phyloP scores from a whole-genome alignment of 2,113 vertebrate species.

The Pholis gunnellus region DNA sequence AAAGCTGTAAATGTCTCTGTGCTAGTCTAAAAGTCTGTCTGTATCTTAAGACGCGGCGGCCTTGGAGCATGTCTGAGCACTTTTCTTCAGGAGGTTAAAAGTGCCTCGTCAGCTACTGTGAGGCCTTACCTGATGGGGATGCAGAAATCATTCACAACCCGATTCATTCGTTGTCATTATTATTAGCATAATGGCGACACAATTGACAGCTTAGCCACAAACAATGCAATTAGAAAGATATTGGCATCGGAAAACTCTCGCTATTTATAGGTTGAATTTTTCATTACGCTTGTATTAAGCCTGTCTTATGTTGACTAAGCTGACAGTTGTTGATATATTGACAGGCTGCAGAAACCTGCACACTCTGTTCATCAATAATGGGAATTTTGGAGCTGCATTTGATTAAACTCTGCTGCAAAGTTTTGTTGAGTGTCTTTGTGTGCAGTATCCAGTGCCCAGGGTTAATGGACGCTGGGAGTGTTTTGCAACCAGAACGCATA shows the following conservation, averaged over 20 bases:
- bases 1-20: neutral
- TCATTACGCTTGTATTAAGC: conserved; percentile 60
- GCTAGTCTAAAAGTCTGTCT: neutral
- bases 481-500: neutral
- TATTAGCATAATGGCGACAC: conserved; percentile 49
- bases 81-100: neutral
- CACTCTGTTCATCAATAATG: conserved; percentile 29
- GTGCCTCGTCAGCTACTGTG: neutral
- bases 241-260: conserved; percentile 28
- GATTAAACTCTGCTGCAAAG: conserved; percentile 19
- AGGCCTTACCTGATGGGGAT: conserved; percentile 1
- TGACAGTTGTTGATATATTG: conserved; percentile 68
- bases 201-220: conserved; percentile 38
- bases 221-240: conserved; percentile 57
- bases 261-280: conserved; percentile 54
- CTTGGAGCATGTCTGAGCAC: neutral
- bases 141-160: conserved; percentile 27
- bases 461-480: neutral
- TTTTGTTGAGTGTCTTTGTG: neutral
- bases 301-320: conserved; percentile 29
- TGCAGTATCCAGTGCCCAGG: neutral
- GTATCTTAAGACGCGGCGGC: neutral
- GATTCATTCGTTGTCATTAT: conserved; percentile 14
- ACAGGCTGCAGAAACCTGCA: conserved; percentile 42
- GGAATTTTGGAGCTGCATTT: conserved; percentile 17